These are phyloP conservation scores for Lytechinus pictus DNA, from an alignment of 35 echinoderm and acorn worm species.

Conservation along the genomic window DNA sequence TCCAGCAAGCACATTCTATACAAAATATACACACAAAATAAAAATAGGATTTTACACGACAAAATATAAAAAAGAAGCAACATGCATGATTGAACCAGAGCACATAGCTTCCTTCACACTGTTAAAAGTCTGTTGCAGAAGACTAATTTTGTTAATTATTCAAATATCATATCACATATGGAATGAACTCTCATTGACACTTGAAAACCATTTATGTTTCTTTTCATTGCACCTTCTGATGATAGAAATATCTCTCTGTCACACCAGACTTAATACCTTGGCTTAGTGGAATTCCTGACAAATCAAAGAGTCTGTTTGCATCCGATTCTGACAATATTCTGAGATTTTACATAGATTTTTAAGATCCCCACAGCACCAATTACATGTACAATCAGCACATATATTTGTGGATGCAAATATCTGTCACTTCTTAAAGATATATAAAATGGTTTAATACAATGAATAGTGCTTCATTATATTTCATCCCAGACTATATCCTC, in stretches of 20 bases:
- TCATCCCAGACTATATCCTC: background rate
- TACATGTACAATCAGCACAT: background rate
- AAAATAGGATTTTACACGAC: background rate
- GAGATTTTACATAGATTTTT: background rate
- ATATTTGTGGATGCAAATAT: background rate
- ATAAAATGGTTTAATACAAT: background rate
- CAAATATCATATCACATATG: background rate
- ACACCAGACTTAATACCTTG: background rate
- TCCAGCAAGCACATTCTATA: background rate
- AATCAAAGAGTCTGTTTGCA: background rate
- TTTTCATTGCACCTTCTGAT: background rate
- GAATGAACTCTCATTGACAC: constrained; percentile 29
- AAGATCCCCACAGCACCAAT: background rate
- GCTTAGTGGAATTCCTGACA: background rate
- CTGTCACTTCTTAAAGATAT: background rate
- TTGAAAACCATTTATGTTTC: background rate
- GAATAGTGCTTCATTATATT: background rate
- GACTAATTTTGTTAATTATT: constrained; percentile 11
- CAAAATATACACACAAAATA: background rate
- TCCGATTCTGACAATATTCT: background rate
- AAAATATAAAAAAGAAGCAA: constrained; percentile 4
- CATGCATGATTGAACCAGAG: background rate
- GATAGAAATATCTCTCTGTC: background rate
- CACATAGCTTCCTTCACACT: background rate
- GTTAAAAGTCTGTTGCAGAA: constrained; percentile 35